These are phyloP conservation scores for Theropithecus gelada DNA, from an alignment of 2,113 vertebrate genomes.

Conservation along the genomic window DNA sequence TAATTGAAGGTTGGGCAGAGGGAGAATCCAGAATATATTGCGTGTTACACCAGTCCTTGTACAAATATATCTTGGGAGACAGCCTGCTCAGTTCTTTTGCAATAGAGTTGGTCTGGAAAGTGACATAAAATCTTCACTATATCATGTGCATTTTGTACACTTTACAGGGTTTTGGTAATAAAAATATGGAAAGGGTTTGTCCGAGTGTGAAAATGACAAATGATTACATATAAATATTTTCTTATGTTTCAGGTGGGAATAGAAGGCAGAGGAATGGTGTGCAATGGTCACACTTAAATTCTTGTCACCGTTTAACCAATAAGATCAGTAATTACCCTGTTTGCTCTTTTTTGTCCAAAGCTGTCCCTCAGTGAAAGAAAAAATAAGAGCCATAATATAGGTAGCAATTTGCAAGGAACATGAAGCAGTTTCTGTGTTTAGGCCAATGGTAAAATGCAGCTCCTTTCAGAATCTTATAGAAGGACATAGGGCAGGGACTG, in stretches of 20 bases:
- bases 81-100: slow-evolving; percentile 41
- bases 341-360: not conserved
- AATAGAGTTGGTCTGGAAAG: slow-evolving; percentile 33
- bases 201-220: slow-evolving; percentile 61
- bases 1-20: not conserved
- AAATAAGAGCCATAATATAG: slow-evolving; percentile 5
- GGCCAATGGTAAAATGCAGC: not conserved
- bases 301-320: slow-evolving; percentile 47
- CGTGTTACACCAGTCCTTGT: not conserved
- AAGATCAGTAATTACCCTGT: slow-evolving; percentile 42
- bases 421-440: slow-evolving; percentile 1
- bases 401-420: slow-evolving; percentile 23
- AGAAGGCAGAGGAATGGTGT: slow-evolving; percentile 22
- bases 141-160: slow-evolving; percentile 60
- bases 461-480: not conserved
- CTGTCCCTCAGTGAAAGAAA: not conserved
- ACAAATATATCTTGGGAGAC: slow-evolving; percentile 46
- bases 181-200: slow-evolving; percentile 66
- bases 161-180: slow-evolving; percentile 65
- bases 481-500: not conserved
- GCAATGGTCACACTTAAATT: slow-evolving; percentile 37
- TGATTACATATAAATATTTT: slow-evolving; percentile 55
- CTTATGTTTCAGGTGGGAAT: slow-evolving; percentile 57
- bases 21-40: slow-evolving; percentile 33
- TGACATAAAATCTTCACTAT: slow-evolving; percentile 45